These are phyloP conservation scores for Latrodectus hesperus DNA, from an alignment of 2,888 invertebrate genomes.

Conservation along the genomic window DNA sequence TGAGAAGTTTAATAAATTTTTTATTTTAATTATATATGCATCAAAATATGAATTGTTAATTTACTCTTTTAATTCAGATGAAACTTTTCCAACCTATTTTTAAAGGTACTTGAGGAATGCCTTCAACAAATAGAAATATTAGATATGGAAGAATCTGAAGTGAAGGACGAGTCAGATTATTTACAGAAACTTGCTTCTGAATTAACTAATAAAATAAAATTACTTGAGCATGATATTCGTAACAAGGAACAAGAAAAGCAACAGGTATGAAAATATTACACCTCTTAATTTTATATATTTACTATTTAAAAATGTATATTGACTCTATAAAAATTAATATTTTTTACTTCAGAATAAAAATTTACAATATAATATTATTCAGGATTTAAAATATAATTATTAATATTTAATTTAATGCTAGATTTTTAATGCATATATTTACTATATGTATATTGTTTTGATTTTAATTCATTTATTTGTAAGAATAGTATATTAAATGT, in stretches of 20 bases:
- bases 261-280: slow-evolving; percentile 19
- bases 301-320: background rate
- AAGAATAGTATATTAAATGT: too few relatives aligned
- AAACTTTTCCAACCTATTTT: background rate
- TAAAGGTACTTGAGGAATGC: slow-evolving; percentile 27
- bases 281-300: background rate
- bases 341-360: background rate
- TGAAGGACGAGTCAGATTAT: slow-evolving; percentile 3
- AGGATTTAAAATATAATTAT: background rate
- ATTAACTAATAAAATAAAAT: slow-evolving; percentile 34
- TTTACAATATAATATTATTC: background rate
- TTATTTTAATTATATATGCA: too few relatives aligned
- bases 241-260: slow-evolving; percentile 50
- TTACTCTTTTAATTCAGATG: too few relatives aligned
- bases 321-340: background rate
- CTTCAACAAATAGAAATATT: slow-evolving; percentile 29
- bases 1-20: too few relatives aligned
- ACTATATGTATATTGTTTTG: too few relatives aligned
- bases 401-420: background rate
- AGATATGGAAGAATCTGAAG: slow-evolving; percentile 10
- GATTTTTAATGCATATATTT: too few relatives aligned
- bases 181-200: slow-evolving; percentile 6
- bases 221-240: slow-evolving; percentile 39
- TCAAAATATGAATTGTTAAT: too few relatives aligned
- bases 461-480: too few relatives aligned